Base-by-base conservation (phyloP, 2,113 vertebrate genomes). In the Syngnathus typhle region DNA sequence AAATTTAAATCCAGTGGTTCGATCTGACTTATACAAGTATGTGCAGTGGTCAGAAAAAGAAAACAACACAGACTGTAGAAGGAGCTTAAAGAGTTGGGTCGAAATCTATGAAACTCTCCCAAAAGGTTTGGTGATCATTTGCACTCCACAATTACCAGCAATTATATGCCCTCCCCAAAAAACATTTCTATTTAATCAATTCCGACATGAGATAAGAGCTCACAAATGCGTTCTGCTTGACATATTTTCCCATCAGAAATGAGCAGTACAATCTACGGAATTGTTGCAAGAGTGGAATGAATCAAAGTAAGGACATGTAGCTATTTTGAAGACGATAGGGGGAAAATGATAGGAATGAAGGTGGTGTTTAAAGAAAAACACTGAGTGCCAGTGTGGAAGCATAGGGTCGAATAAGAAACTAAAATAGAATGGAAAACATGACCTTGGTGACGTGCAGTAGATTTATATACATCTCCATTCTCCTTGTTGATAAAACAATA, bases 331-430 rank as follows among this genome's bases (percentile, higher is more conserved):
- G 37, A 52, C 39, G 19, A 54, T 49, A 11, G 0, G 47, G 1
- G 65, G 32, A 68, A 74, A 69, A 64, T 21, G 15, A 23, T 41
- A 41, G 59, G 38, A 41, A 60, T 65, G 61, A 16, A 59, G 60
- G 55, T 39, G 61, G 51, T 60, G 6, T 49, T 18, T 32, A 65
- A 65, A 71, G 69, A 51, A 60, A 76, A 5, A 43, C 21, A 73
- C 69, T 39, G 47, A 73, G 36, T 52, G 69, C 70, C 74, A 70
- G 47, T 67, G 66, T 12, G 44, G 60, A 59, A 68, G 68, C 54
- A 66, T 9, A 16, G 62, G 69, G 80, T 62, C 38, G 78, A 38
- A 75, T 71, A 81, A 77, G 70, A 78, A 54, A 73, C 71, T 60
- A 37, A 59, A 15, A 44, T 73, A 68, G 64, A 8, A 61, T 74